Percentiles rank a stretch among this genome's conserved stretches.
Evolutionary conservation across 2,888 invertebrate species (phyloP).

Genomic region (Aleiodes testaceus): DNA sequence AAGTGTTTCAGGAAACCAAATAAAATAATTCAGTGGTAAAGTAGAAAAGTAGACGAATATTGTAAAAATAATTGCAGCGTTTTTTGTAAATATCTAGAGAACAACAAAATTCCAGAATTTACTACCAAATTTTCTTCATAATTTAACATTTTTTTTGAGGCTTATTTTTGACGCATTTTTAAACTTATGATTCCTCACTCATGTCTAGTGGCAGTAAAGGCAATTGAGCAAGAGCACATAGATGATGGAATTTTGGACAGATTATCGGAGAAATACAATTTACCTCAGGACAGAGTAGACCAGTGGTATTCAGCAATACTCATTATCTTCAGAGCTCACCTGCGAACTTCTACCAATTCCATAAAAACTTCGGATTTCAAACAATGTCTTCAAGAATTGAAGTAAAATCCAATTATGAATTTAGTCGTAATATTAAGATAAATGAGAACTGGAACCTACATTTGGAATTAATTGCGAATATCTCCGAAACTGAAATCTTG

Average conservation of each 20-base stretch:
- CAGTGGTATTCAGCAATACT: conserved; percentile 75
- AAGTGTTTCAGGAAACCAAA: not conserved
- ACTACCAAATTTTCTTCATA: not conserved
- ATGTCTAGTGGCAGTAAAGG: conserved; percentile 69
- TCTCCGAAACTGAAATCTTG: not conserved
- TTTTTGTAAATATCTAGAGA: no score
- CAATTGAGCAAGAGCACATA: conserved; percentile 66
- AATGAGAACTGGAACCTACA: not conserved
- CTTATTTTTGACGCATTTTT: no score
- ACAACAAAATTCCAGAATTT: no score
- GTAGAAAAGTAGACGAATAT: no score
- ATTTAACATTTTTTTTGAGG: no score
- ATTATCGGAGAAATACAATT: conserved; percentile 65
- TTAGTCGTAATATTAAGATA: no score
- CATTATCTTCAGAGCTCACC: conserved; percentile 73
- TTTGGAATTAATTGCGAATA: not conserved
- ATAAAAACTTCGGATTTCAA: conserved; percentile 74
- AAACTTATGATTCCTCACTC: no score
- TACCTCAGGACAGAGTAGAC: conserved; percentile 72
- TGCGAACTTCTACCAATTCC: conserved; percentile 72
- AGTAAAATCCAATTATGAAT: conserved; percentile 58
- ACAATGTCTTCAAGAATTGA: conserved; percentile 73
- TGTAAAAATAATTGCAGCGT: no score
- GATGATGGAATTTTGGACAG: conserved; percentile 68
- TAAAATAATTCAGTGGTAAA: not conserved